These are phyloP conservation scores for Drosophila ohnishii DNA, from an alignment of 1,140 invertebrate genomes.

Conservation along the genomic window DNA sequence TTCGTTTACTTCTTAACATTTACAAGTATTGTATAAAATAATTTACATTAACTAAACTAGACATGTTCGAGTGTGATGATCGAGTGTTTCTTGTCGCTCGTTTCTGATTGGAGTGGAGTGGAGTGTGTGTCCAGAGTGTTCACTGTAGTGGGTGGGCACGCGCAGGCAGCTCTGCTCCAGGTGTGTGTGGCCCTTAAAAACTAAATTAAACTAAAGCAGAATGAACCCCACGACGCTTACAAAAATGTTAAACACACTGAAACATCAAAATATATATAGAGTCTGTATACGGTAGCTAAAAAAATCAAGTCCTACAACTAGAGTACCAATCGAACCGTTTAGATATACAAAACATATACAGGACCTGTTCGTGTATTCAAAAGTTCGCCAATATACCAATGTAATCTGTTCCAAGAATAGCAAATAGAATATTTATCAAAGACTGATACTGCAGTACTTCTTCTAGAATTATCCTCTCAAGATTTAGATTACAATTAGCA, in stretches of 20 bases:
- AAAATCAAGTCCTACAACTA: conserved; percentile 43
- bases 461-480: neutral
- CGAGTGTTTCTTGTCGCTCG: conserved; percentile 13
- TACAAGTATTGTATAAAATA: conserved; percentile 75
- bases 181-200: conserved; percentile 61
- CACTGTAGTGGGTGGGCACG: conserved; percentile 31
- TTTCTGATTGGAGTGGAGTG: conserved; percentile 8
- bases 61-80: conserved; percentile 40
- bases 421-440: neutral
- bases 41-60: conserved; percentile 81
- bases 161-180: conserved; percentile 58
- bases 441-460: too few species aligned
- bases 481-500: neutral
- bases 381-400: neutral
- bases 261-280: conserved; percentile 20
- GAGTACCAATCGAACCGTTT: conserved; percentile 47
- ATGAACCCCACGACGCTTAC: conserved; percentile 35
- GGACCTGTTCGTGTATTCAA: neutral
- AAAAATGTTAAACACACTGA: conserved; percentile 39
- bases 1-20: conserved; percentile 60
- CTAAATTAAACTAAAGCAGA: conserved; percentile 75
- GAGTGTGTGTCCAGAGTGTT: conserved; percentile 20
- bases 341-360: conserved; percentile 33
- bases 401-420: neutral
- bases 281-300: conserved; percentile 17